Evolutionary conservation across 2,113 vertebrate species (phyloP).

Genomic region (Daubentonia madagascariensis): DNA sequence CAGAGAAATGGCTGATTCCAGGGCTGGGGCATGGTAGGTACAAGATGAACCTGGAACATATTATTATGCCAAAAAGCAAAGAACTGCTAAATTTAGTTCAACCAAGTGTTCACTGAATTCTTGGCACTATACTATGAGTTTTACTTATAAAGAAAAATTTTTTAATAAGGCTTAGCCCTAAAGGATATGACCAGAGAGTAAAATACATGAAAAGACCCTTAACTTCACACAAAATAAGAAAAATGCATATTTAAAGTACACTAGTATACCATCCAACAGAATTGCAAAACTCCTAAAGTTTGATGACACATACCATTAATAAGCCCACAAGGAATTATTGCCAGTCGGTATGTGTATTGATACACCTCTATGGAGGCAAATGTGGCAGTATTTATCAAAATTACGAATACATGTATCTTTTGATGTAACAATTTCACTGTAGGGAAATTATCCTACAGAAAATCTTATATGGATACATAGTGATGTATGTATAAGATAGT

Average conservation of each 20-base stretch:
- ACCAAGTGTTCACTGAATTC: constrained; percentile 12
- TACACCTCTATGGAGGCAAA: neutral
- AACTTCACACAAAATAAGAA: constrained; percentile 14
- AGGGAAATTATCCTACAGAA: neutral
- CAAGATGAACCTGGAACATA: neutral
- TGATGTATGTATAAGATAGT: neutral
- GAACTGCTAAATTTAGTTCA: neutral
- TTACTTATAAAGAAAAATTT: constrained; percentile 16
- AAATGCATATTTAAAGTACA: neutral
- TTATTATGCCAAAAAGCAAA: neutral
- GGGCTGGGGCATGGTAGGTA: neutral
- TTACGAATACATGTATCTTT: neutral
- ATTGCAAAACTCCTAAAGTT: neutral
- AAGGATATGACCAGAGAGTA: neutral
- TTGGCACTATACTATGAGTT: neutral
- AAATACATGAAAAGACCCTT: neutral
- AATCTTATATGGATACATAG: neutral
- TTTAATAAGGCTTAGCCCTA: neutral
- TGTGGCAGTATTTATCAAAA: neutral
- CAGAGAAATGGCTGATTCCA: constrained; percentile 1
- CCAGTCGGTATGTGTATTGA: neutral
- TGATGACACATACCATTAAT: neutral
- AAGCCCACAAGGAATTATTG: constrained; percentile 20
- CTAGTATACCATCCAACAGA: constrained; percentile 7
- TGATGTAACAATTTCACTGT: neutral